Evolutionary conservation across 30 jellyfish, hydroid and myxozoan species (phyloP).

Genomic region (Turritopsis rubra): DNA sequence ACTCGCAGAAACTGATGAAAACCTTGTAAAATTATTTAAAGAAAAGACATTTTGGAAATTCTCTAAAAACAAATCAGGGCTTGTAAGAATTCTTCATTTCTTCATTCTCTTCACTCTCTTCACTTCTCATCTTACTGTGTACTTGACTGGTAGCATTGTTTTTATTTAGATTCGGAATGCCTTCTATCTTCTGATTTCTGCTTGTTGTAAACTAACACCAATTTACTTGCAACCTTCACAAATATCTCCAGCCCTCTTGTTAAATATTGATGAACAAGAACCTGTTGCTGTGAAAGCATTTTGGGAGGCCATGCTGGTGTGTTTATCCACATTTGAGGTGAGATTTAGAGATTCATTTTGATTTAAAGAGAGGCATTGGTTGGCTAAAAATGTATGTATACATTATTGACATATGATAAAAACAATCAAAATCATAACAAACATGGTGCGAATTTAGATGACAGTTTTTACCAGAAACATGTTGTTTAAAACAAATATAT

Average conservation of each 20-base stretch:
- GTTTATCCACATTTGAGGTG: slow-evolving; percentile 19
- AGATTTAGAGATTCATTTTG: neutral
- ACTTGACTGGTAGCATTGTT: neutral
- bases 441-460: too few relatives aligned
- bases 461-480: neutral
- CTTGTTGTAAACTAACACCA: slow-evolving; percentile 33
- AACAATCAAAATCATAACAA: neutral
- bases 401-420: neutral
- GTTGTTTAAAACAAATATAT: neutral
- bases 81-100: slow-evolving; percentile 38
- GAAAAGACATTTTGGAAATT: slow-evolving; percentile 79
- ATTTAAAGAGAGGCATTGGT: too few relatives aligned
- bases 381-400: neutral
- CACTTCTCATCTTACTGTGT: neutral
- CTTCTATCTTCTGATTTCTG: slow-evolving; percentile 54
- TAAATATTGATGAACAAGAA: slow-evolving; percentile 59
- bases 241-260: slow-evolving; percentile 43
- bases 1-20: slow-evolving; percentile 8
- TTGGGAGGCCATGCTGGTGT: slow-evolving; percentile 61
- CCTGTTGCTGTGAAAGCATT: slow-evolving; percentile 51
- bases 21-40: slow-evolving; percentile 18
- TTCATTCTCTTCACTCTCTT: neutral
- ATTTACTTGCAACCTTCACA: neutral
- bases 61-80: slow-evolving; percentile 39
- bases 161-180: slow-evolving; percentile 58